Evolutionary conservation across 2,888 invertebrate genomes (phyloP), one percentile per base, ranked within the genome.

Genomic region (Coronaproctus castanopsis): DNA sequence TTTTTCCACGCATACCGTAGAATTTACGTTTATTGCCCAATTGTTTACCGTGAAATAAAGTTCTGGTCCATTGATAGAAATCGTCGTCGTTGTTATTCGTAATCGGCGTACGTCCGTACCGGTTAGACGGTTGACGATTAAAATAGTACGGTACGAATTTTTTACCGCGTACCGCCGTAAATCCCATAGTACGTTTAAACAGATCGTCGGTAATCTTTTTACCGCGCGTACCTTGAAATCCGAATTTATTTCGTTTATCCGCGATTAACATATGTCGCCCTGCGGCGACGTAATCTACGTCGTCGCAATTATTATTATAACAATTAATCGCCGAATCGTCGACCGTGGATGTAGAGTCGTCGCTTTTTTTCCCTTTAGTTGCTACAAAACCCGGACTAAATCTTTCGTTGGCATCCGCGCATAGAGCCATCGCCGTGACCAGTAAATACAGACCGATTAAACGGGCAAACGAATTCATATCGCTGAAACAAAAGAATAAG

Each of bases 11-110:
- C 59, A 52, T 59, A 20, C 59, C 59, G 48, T 59, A 59, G 19
- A 59, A 59, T 59, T 59, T 59, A 48, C 59, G 50, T 56, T 59
- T 59, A n/a, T n/a, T n/a, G n/a, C n/a, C n/a, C n/a, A n/a, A n/a
- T n/a, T n/a, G n/a, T n/a, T n/a, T n/a, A n/a, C n/a, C n/a, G n/a
- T n/a, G n/a, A n/a, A n/a, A n/a, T n/a, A 55, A 51, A 21, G 52
- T 10, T 59, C 56, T 56, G 3, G 55, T 59, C 36, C 55, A 52
- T 20, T 55, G 36, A 14, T 54, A 49, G 54, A 54, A 58, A 8
- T 55, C 54, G 10, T 49, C 52, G 21, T 56, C 59, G 19, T 36
- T 10, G 21, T 59, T 51, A 19, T 49, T 24, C 36, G 51, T 21
- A 48, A 21, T 55, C 8, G 52, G 48, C 36, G 36, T 36, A 8